Evolutionary conservation across 1,140 invertebrate genomes (phyloP), one percentile per base, ranked within the genome.

Genomic region (Drosophila simulans): DNA sequence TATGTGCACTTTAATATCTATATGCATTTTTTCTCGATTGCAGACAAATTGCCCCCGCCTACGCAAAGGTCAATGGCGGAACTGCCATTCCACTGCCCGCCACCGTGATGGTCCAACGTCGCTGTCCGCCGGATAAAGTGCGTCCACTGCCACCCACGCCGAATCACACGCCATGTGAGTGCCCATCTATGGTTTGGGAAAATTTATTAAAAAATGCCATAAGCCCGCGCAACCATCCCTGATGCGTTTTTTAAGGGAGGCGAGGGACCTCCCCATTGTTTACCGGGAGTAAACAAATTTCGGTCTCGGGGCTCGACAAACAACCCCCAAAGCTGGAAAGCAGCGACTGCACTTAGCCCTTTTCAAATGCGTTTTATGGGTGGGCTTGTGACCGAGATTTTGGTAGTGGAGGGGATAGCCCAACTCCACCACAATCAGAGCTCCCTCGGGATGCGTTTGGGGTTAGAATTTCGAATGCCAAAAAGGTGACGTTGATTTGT

Each of bases 111-210:
- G 95, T 95, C n/a, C 94, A 94, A 63, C 93, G 95, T 76, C 93
- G 95, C 92, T 95, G 95, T 88, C 95, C 95, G 42, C 95, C 95
- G 76, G 95, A 96, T 93, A 96, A 96, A 93, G 94, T 95, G 77
- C 93, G 95, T 72, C 95, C 95, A 8, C 93, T 95, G 72, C 94
- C 95, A 3, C 93, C 94, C 35, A 94, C 94, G 7, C 94, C 94
- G 65, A 93, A 93, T 70, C 94, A 95, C 80, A 92, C 93, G 91
- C 94, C 93, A 80, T 90, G 91, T 92, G 82, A 92, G 91, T 92
- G 71, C 35, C 3, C 39, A 12, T 17, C 31, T 34, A 15, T 31
- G 63, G 72, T 59, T 25, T 76, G 75, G 54, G 76, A 77, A 77
- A 84, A 84, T 80, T 74, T 89, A 83, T 86, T 88, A 83, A 88